A percentile compares a stretch with the other conserved stretches of the same genome.
phyloP scores from a whole-genome alignment of 2,797 vertebrate genomes.

The Poeciliopsis turneri region DNA sequence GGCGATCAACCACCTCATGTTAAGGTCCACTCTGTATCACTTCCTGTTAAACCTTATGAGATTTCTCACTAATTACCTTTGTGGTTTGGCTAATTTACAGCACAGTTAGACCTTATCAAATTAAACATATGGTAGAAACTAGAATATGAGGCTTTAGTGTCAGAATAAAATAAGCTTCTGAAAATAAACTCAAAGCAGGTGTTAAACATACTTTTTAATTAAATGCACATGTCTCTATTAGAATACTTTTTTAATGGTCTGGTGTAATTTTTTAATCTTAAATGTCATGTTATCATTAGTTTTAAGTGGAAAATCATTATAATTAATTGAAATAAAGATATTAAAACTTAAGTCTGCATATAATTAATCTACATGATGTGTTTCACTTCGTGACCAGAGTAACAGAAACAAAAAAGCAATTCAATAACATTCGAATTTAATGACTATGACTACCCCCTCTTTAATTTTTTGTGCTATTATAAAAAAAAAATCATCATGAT shows the following conservation, averaged over 20 bases:
- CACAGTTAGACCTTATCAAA: conserved; percentile 1
- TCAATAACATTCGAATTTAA: neutral
- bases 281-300: neutral
- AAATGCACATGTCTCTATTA: neutral
- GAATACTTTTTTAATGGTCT: neutral
- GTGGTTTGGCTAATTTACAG: conserved; percentile 10
- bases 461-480: neutral
- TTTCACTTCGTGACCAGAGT: neutral
- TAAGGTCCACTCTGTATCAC: conserved; percentile 5
- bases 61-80: conserved; percentile 16
- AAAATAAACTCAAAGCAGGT: neutral
- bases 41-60: conserved; percentile 7
- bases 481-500: neutral
- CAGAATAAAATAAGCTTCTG: neutral
- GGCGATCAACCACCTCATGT: conserved; percentile 15
- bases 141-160: neutral
- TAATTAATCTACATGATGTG: neutral
- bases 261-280: neutral
- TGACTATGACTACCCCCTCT: neutral
- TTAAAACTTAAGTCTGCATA: neutral
- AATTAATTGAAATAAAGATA: neutral
- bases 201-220: neutral
- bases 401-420: neutral
- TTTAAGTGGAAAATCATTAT: neutral
- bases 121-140: conserved; percentile 9